These are phyloP conservation scores for Thymallus thymallus DNA, from an alignment of 2,113 vertebrate species.

Conservation along the genomic window DNA sequence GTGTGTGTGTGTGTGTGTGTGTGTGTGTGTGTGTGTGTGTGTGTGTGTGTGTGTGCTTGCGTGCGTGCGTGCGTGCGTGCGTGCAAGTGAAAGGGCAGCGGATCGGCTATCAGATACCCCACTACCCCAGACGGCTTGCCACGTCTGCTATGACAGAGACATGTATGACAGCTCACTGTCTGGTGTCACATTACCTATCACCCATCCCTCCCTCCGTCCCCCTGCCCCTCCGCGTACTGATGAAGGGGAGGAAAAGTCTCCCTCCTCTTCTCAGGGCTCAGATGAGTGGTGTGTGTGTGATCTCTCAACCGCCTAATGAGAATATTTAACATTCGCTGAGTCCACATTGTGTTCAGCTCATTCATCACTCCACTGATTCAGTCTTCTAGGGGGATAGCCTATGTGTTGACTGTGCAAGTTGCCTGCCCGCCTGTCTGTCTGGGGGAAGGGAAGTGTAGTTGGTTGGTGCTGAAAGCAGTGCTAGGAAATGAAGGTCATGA, in stretches of 20 bases:
- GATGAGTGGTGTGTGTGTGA: conserved; percentile 27
- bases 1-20: neutral
- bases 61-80: too few species aligned
- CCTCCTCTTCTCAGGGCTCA: conserved; percentile 35
- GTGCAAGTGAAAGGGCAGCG: neutral
- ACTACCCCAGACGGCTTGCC: conserved; percentile 15
- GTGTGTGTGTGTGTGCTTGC: too few species aligned
- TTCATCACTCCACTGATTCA: conserved; percentile 58
- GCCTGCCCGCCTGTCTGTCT: neutral
- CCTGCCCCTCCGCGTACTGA: neutral
- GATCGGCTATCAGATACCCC: conserved; percentile 47
- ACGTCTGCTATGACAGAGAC: conserved; percentile 49
- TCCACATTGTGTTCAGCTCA: conserved; percentile 59
- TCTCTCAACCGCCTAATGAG: conserved; percentile 70
- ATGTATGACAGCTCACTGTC: conserved; percentile 28
- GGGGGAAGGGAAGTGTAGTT: neutral
- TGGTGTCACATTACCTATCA: conserved; percentile 9
- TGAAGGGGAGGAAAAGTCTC: neutral
- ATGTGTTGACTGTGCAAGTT: conserved; percentile 22
- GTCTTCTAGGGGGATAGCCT: conserved; percentile 15
- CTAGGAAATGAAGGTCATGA: neutral
- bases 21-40: too few species aligned
- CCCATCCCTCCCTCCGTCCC: neutral
- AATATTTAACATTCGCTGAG: conserved; percentile 73
- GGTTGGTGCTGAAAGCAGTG: neutral